Evolutionary conservation across 2,888 invertebrate species (phyloP), one percentile per base, ranked within the genome.

Genomic region (Melikaiella ostensackeni): DNA sequence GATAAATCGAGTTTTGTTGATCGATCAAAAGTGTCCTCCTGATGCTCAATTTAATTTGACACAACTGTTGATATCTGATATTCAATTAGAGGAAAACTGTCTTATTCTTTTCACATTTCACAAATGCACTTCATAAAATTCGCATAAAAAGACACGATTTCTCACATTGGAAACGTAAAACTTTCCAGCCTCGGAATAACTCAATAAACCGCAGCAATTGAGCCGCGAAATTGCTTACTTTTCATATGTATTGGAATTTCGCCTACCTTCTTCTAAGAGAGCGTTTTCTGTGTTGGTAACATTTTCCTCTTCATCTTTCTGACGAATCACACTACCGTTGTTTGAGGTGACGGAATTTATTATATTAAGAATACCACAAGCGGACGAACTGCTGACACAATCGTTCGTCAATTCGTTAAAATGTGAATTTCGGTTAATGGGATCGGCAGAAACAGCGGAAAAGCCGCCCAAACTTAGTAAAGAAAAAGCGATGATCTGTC

Each of bases 401-500:
- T 33, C 59, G 30, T 38, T 27, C 16, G 59, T 33, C 74, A 74
- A 59, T 74, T 59, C 50, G 30, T 61, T 24, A n/a, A 50, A 19
- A 42, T 21, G 38, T 46, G 9, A 62, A 63, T 63, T 50, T 42
- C 80, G 82, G 62, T 81, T 64, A 19, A 82, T 74, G 0, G 79
- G 83, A 16, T 84, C 81, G 70, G 75, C 35, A 74, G 79, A 80
- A 21, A 75, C 74, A 73, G 80, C 79, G 75, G 81, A 50, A 13
- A 84, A 66, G 77, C 77, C 84, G 80, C 82, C 78, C 63, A 84
- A 76, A 66, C 79, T 73, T 19, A 87, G 75, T 75, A 83, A 57
- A 46, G 64, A 82, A 79, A 84, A 80, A 79, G 85, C 79, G 82
- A 88, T 83, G 84, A 86, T 83, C 81, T 85, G 86, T 82, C 88